Base-by-base conservation (phyloP, 2,888 invertebrate genomes). In the Pharmacophagus antenor region DNA sequence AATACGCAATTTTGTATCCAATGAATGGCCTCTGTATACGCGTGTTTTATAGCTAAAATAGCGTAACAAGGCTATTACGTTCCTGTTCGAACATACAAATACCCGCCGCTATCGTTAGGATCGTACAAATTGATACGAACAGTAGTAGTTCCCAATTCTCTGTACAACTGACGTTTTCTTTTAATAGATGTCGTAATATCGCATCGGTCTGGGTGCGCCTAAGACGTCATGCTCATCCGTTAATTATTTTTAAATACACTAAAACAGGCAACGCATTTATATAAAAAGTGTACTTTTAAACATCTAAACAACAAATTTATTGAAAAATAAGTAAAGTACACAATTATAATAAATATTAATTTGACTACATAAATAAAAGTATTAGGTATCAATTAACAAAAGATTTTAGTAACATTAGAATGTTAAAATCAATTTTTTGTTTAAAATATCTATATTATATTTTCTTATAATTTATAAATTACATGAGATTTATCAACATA, bases 241-340 rank as follows among this genome's bases (percentile, higher is more conserved):
- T 22, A 56, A 53, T 61, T 56, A 63, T 56, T 58, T 58, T 56
- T 56, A 61, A 61, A 61, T 48, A 44, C 44, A 25, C 25, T 12
- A 3, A 2, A 31, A 31, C 31, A 31, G 12, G 31, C 31, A 31
- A 10, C 31, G 31, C 31, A 31, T 31, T 10, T n/a, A n/a, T 31
- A 7, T 31, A 12, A 15, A 10, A 31, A 10, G 31, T 27, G 27
- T 27, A 8, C 2, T 1, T 31, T 10, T 10, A 31, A 12, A 31
- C 3, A 31, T 15, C 15, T 10, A 12, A 31, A 12, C 15, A 3
- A 31, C 2, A 12, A 12, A 31, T 12, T 31, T 31, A 15, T 31
- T 31, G 15, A 31, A 31, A 12, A 31, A 12, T 3, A 31, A 31
- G 15, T 15, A 2, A 31, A 15, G n/a, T n/a, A n/a, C n/a, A n/a